Percentiles rank a stretch among this genome's conserved stretches.
Evolutionary conservation across 2,797 vertebrate species (phyloP).

Genomic region (Strix occidentalis): DNA sequence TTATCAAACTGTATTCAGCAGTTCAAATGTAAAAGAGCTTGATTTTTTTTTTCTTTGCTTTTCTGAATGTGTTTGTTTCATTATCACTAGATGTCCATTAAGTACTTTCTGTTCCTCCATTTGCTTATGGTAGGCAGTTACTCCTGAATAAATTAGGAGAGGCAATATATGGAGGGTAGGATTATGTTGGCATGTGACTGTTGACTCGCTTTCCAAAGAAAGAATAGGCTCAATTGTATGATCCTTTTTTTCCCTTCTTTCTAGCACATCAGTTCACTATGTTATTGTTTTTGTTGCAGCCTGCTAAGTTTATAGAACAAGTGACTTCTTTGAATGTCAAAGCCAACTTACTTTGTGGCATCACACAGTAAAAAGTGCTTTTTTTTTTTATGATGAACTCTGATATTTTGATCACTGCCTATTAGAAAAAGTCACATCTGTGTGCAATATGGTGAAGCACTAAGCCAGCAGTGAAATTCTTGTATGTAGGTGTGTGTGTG

Average conservation of each 20-base stretch:
- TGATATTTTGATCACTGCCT: background rate
- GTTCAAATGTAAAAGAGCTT: background rate
- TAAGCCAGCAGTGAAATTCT: background rate
- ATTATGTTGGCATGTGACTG: slow-evolving; percentile 43
- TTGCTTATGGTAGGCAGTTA: slow-evolving; percentile 34
- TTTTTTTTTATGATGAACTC: background rate
- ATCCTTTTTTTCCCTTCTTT: background rate
- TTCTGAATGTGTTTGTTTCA: slow-evolving; percentile 5
- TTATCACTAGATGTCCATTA: slow-evolving; percentile 33
- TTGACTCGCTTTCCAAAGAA: slow-evolving; percentile 46
- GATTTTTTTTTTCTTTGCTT: background rate
- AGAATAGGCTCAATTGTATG: slow-evolving; percentile 47
- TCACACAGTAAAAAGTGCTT: background rate
- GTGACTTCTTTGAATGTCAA: background rate
- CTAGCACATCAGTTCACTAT: background rate
- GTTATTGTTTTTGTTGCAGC: slow-evolving; percentile 44
- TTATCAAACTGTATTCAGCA: background rate
- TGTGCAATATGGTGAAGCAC: background rate
- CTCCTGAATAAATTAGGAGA: slow-evolving; percentile 59
- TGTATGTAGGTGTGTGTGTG: background rate
- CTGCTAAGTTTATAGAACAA: slow-evolving; percentile 33
- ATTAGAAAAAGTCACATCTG: background rate
- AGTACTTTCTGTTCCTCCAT: slow-evolving; percentile 25
- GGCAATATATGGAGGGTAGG: slow-evolving; percentile 18
- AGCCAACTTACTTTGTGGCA: background rate